phyloP scores from a whole-genome alignment of 1,140 invertebrate species.

The Ridgeia piscesae region DNA sequence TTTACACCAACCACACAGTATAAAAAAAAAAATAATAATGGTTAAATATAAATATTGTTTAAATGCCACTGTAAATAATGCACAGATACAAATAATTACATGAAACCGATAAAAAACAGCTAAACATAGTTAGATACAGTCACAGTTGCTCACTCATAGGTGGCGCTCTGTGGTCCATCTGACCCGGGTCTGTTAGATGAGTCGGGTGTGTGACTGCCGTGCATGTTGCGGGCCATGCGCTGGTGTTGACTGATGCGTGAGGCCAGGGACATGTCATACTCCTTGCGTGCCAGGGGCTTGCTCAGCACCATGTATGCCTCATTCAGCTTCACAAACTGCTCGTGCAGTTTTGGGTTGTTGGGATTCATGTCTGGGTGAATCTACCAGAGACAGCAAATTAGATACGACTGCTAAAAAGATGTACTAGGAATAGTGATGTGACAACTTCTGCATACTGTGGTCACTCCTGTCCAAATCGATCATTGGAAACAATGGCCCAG shows the following conservation, averaged over 20 bases:
- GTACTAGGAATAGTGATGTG: too few species aligned
- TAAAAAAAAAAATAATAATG: too few species aligned
- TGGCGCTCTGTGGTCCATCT: neutral
- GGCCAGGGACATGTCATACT: conserved; percentile 59
- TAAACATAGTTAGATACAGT: too few species aligned
- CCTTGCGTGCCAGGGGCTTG: conserved; percentile 61
- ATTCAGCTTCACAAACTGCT: conserved; percentile 66
- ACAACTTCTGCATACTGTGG: too few species aligned
- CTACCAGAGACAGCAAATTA: conserved; percentile 38
- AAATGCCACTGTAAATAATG: too few species aligned
- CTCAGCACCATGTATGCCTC: conserved; percentile 68
- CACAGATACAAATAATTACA: too few species aligned
- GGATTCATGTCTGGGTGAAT: conserved; percentile 67
- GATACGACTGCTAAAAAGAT: neutral
- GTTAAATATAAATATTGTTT: too few species aligned
- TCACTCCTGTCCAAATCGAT: too few species aligned
- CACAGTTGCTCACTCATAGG: neutral
- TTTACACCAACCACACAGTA: too few species aligned
- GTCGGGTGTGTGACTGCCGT: neutral
- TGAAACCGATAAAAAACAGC: too few species aligned
- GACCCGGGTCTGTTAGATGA: neutral
- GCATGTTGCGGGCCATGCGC: neutral
- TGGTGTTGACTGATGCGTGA: conserved; percentile 16
- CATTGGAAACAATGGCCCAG: too few species aligned
- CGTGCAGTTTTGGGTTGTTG: conserved; percentile 57